Conservation (phyloP, 2,113 vertebrate species). For the Campylomormyrus numenius region DNA sequence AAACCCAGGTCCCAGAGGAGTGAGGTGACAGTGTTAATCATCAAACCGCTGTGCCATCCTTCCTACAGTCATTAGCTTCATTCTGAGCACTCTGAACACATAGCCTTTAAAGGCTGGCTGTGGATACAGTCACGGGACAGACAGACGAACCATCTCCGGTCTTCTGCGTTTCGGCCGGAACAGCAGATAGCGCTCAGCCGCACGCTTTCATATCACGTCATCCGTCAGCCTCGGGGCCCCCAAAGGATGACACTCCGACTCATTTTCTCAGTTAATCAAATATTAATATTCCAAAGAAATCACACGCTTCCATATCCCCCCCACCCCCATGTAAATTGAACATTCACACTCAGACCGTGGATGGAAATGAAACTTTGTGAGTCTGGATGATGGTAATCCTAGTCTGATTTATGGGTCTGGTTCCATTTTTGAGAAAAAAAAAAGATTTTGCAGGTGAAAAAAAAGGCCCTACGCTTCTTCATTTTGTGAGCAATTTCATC, state of each 20-base stretch:
- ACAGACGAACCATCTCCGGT: neutral
- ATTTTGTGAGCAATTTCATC: slow-evolving; percentile 6
- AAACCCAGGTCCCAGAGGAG: neutral
- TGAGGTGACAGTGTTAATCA: neutral
- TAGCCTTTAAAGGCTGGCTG: too few species aligned
- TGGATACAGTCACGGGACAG: neutral
- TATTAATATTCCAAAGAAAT: slow-evolving; percentile 9
- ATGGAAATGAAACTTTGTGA: neutral
- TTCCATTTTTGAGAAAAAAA: neutral
- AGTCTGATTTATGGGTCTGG: neutral
- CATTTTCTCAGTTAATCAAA: neutral
- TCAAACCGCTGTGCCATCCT: neutral
- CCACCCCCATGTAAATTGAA: neutral
- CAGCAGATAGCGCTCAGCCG: neutral
- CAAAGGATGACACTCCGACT: neutral
- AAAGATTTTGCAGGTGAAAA: neutral
- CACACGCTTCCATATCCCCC: neutral
- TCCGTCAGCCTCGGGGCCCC: neutral
- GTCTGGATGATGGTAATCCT: neutral
- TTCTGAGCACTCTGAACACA: neutral
- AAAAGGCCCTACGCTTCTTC: neutral
- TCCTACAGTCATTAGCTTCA: neutral
- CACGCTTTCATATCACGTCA: neutral
- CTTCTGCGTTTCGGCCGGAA: neutral
- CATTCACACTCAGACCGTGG: neutral